phyloP scores from a whole-genome alignment of 1,140 invertebrate species.

The Drosophila lacteicornis region DNA sequence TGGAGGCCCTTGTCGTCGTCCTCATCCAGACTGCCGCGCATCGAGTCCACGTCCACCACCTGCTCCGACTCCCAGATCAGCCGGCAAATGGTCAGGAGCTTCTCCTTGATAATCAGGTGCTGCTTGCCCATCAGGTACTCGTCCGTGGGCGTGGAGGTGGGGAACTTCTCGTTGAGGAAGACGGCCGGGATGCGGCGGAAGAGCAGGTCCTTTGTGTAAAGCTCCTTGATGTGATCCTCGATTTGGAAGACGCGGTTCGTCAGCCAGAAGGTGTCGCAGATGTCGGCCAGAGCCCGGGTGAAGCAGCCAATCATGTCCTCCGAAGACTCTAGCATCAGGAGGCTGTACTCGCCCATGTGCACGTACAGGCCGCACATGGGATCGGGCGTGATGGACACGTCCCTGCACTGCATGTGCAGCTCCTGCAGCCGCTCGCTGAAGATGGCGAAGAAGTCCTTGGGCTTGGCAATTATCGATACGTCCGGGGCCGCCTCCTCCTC shows the following conservation, averaged over 20 bases:
- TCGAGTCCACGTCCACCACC: background rate
- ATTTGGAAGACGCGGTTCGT: slow-evolving; percentile 62
- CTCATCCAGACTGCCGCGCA: background rate
- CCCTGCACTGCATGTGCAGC: slow-evolving; percentile 37
- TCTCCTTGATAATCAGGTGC: slow-evolving; percentile 76
- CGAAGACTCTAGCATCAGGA: slow-evolving; percentile 70
- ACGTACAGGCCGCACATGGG: slow-evolving; percentile 66
- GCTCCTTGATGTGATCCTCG: slow-evolving; percentile 69
- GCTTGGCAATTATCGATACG: background rate
- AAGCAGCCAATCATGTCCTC: slow-evolving; percentile 76
- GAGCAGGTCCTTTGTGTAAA: slow-evolving; percentile 61
- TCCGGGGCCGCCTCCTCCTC: background rate
- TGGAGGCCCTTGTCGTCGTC: background rate
- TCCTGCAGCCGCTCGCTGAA: slow-evolving; percentile 47
- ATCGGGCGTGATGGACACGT: slow-evolving; percentile 45
- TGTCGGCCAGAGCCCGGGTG: slow-evolving; percentile 37
- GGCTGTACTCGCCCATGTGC: slow-evolving; percentile 71
- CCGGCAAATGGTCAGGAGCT: slow-evolving; percentile 48
- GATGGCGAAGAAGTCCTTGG: slow-evolving; percentile 39
- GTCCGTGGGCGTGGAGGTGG: slow-evolving; percentile 69
- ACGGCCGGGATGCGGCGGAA: slow-evolving; percentile 59
- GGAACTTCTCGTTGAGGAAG: slow-evolving; percentile 78
- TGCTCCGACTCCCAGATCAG: slow-evolving; percentile 27
- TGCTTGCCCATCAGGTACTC: slow-evolving; percentile 75
- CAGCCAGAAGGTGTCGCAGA: slow-evolving; percentile 46